Percentiles rank a stretch among this genome's conserved stretches.
Conservation (phyloP, 2,888 invertebrate species). For the Ennomos erosarius region DNA sequence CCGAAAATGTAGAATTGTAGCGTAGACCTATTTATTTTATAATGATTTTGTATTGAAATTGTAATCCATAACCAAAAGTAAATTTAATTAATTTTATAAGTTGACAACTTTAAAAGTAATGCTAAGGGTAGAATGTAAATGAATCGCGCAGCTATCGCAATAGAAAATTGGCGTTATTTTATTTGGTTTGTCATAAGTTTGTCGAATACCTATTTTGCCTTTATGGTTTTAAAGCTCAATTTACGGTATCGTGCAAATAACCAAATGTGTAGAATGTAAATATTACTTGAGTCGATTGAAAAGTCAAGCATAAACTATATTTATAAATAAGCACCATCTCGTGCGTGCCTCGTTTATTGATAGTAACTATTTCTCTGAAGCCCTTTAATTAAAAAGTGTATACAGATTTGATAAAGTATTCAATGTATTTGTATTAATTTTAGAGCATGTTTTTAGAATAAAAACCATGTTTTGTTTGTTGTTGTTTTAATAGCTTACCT, state of each 20-base stretch:
- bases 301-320: not conserved
- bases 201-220: slow-evolving; percentile 52
- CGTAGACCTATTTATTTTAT: slow-evolving; percentile 26
- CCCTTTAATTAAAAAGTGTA: slow-evolving; percentile 44
- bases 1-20: slow-evolving; percentile 6
- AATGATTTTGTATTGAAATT: slow-evolving; percentile 12
- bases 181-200: slow-evolving; percentile 15
- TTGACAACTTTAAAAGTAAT: slow-evolving; percentile 10
- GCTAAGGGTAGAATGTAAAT: not conserved
- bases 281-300: slow-evolving; percentile 13
- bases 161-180: not conserved
- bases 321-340: slow-evolving; percentile 2
- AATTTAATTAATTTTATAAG: slow-evolving; percentile 21
- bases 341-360: slow-evolving; percentile 11
- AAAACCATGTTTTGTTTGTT: slow-evolving; percentile 80
- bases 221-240: slow-evolving; percentile 55
- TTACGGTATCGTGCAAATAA: slow-evolving; percentile 43
- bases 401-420: slow-evolving; percentile 59
- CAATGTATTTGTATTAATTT: slow-evolving; percentile 61
- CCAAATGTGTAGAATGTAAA: slow-evolving; percentile 18
- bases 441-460: slow-evolving; percentile 78
- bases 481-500: slow-evolving; percentile 80
- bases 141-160: slow-evolving; percentile 16
- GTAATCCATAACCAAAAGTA: slow-evolving; percentile 25
- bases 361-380: slow-evolving; percentile 12